These are phyloP conservation scores for Crocallis elinguaria DNA, from an alignment of 2,888 invertebrate genomes.

Conservation along the genomic window DNA sequence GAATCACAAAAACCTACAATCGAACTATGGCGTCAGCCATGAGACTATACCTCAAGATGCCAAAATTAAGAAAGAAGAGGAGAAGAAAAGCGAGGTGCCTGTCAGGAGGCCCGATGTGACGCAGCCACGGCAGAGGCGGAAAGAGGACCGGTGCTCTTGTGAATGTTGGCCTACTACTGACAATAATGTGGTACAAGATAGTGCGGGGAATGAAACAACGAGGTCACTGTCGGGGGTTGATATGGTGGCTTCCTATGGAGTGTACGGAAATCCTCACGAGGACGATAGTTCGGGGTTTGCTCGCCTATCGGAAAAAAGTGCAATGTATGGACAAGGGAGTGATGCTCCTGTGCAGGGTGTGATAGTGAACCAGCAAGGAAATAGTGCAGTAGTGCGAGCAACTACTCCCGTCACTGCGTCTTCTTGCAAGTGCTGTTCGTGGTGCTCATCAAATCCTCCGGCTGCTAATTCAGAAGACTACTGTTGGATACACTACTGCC, in stretches of 20 bases:
- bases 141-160: slow-evolving; percentile 81
- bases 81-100: slow-evolving; percentile 73
- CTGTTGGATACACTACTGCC: slow-evolving; percentile 83
- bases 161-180: slow-evolving; percentile 82
- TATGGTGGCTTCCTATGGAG: slow-evolving; percentile 83
- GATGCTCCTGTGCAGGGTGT: slow-evolving; percentile 80
- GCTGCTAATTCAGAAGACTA: slow-evolving; percentile 79
- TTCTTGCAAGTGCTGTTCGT: slow-evolving; percentile 70
- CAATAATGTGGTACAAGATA: slow-evolving; percentile 69
- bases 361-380: slow-evolving; percentile 81
- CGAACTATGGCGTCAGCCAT: slow-evolving; percentile 66
- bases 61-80: slow-evolving; percentile 80
- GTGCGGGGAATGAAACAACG: slow-evolving; percentile 68
- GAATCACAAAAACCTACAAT: slow-evolving; percentile 78
- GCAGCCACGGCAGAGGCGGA: slow-evolving; percentile 71
- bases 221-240: slow-evolving; percentile 79
- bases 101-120: slow-evolving; percentile 68
- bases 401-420: slow-evolving; percentile 54
- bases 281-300: slow-evolving; percentile 81
- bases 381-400: slow-evolving; percentile 76
- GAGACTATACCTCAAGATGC: slow-evolving; percentile 75
- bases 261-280: slow-evolving; percentile 79
- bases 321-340: slow-evolving; percentile 70
- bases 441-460: slow-evolving; percentile 63
- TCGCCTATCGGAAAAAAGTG: slow-evolving; percentile 71